Evolutionary conservation across 1,140 invertebrate genomes (phyloP).

Genomic region (Drosophila prosaltans): DNA sequence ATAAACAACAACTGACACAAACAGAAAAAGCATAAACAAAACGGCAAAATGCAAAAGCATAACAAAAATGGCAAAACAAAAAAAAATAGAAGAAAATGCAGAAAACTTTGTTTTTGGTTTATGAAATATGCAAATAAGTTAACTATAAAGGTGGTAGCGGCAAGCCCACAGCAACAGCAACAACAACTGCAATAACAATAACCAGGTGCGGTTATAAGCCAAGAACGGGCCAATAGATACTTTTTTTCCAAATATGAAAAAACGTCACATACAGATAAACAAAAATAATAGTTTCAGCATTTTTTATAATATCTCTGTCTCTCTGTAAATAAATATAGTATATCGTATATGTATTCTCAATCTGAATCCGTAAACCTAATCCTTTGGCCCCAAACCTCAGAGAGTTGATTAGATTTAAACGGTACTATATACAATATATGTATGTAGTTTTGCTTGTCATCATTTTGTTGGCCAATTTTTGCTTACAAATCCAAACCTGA

Average conservation of each 20-base stretch:
- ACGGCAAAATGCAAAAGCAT: constrained; percentile 41
- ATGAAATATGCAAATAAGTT: constrained; percentile 75
- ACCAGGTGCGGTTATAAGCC: background rate
- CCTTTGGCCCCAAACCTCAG: no score
- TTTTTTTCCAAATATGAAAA: no score
- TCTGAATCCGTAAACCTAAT: background rate
- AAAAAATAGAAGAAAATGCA: constrained; percentile 52
- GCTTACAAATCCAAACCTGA: background rate
- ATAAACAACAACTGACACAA: constrained; percentile 52
- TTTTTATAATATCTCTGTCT: no score
- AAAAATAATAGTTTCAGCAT: no score
- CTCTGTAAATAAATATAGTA: no score
- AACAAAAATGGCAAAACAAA: constrained; percentile 45
- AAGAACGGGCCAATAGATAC: background rate
- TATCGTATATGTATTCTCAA: no score
- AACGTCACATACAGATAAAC: no score
- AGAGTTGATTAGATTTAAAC: no score
- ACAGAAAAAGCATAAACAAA: constrained; percentile 53
- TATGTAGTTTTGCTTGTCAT: no score
- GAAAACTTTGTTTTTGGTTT: constrained; percentile 58
- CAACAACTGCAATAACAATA: constrained; percentile 35
- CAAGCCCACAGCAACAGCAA: constrained; percentile 21
- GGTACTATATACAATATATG: no score
- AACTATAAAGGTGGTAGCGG: constrained; percentile 6
- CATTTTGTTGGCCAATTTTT: background rate